phyloP scores from a whole-genome alignment of 2,113 vertebrate genomes.

The Collichthys lucidus region DNA sequence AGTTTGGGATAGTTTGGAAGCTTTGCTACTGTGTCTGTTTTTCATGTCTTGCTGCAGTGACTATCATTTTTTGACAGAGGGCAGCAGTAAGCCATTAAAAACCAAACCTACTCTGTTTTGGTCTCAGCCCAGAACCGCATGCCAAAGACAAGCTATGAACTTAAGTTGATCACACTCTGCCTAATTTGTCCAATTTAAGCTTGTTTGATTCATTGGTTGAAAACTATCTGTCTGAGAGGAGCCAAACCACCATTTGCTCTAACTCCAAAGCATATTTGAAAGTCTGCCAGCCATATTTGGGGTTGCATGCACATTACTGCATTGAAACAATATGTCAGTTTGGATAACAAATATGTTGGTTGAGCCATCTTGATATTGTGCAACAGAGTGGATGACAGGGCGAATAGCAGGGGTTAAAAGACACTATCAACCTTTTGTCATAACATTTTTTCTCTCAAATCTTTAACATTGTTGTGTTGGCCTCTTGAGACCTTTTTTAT shows the following conservation, averaged over 20 bases:
- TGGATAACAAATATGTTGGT: slow-evolving; percentile 53
- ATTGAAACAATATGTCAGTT: slow-evolving; percentile 77
- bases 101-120: slow-evolving; percentile 9
- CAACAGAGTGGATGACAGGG: slow-evolving; percentile 62
- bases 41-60: slow-evolving; percentile 69
- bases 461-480: slow-evolving; percentile 43
- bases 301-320: slow-evolving; percentile 60
- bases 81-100: slow-evolving; percentile 77
- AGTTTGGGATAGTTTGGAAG: slow-evolving; percentile 40
- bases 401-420: slow-evolving; percentile 54
- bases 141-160: slow-evolving; percentile 68
- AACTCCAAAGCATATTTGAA: slow-evolving; percentile 78
- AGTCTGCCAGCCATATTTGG: slow-evolving; percentile 78
- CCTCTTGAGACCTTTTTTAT: slow-evolving; percentile 50
- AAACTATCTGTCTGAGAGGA: slow-evolving; percentile 51
- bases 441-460: slow-evolving; percentile 25
- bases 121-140: slow-evolving; percentile 52
- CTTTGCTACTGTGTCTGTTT: slow-evolving; percentile 59
- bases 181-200: slow-evolving; percentile 75
- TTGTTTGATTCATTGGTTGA: slow-evolving; percentile 69
- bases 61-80: slow-evolving; percentile 71
- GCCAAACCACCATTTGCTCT: slow-evolving; percentile 75
- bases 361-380: slow-evolving; percentile 48
- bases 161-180: slow-evolving; percentile 72
- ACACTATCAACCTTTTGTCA: slow-evolving; percentile 39